Percentiles rank a stretch among this genome's conserved stretches.
phyloP scores from a whole-genome alignment of 2,888 invertebrate species.

The Teinopalpus imperialis region DNA sequence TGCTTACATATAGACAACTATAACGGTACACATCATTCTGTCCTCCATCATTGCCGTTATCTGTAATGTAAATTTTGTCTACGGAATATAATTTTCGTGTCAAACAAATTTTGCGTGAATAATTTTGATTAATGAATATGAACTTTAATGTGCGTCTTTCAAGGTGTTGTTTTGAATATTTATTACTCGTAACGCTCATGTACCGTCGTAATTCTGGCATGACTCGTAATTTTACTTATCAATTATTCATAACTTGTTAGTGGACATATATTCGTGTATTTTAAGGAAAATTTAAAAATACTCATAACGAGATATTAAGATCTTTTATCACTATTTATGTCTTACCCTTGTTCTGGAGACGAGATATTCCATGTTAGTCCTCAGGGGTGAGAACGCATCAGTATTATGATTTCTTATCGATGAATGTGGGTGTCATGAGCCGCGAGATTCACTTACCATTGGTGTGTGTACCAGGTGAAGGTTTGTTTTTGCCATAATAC shows the following conservation, averaged over 20 bases:
- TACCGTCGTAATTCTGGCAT: not conserved
- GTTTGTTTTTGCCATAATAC: too few species aligned
- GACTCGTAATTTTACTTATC: not conserved
- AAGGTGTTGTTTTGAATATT: not conserved
- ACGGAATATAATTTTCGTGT: slow-evolving; percentile 2
- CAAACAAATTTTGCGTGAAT: not conserved
- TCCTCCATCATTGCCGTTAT: slow-evolving; percentile 3
- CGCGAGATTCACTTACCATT: too few species aligned
- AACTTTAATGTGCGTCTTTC: not conserved
- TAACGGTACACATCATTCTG: too few species aligned
- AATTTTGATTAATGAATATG: slow-evolving; percentile 1
- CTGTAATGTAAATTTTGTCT: slow-evolving; percentile 4
- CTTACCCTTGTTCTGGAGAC: too few species aligned
- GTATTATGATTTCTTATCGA: too few species aligned
- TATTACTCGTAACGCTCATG: not conserved
- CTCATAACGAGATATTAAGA: too few species aligned
- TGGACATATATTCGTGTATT: not conserved
- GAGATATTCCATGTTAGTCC: too few species aligned
- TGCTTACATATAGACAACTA: too few species aligned
- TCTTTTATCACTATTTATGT: too few species aligned
- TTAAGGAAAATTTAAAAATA: not conserved
- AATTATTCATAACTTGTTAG: slow-evolving; percentile 1
- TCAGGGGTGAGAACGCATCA: too few species aligned
- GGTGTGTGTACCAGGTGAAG: too few species aligned
- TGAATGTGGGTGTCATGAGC: too few species aligned